phyloP scores from a whole-genome alignment of 1,140 invertebrate species.

The Olivierus martensii region DNA sequence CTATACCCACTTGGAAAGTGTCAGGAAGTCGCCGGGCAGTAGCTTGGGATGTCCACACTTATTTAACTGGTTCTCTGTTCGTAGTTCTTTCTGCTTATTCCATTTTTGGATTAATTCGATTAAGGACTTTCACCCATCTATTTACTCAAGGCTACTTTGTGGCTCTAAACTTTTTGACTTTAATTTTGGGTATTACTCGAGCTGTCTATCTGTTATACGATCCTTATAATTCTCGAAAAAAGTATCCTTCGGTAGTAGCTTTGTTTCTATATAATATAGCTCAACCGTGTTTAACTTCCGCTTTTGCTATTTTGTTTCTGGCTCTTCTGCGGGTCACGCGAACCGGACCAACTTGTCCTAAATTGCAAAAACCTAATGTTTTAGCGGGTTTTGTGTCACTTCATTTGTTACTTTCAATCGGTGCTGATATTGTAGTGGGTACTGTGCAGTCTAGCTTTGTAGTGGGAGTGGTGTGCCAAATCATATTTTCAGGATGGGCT shows the following conservation, averaged over 20 bases:
- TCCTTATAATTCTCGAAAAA: conserved; percentile 66
- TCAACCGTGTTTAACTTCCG: conserved; percentile 64
- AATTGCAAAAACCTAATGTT: conserved; percentile 48
- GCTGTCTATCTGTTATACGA: conserved; percentile 78
- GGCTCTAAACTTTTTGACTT: conserved; percentile 57
- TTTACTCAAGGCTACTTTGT: conserved; percentile 59
- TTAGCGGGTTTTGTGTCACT: conserved; percentile 57
- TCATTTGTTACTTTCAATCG: conserved; percentile 56
- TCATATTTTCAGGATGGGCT: conserved; percentile 52
- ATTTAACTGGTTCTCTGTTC: conserved; percentile 65
- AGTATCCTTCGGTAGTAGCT: conserved; percentile 59
- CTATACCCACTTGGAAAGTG: too few species aligned
- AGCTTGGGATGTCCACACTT: conserved; percentile 84
- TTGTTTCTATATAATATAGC: conserved; percentile 67
- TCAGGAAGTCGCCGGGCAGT: too few species aligned
- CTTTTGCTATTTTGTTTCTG: conserved; percentile 68
- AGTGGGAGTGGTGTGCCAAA: too few species aligned
- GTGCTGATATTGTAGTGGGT: conserved; percentile 10
- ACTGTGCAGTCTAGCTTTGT: conserved; percentile 24
- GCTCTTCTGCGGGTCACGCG: conserved; percentile 57
- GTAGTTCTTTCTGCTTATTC: conserved; percentile 63
- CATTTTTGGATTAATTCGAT: conserved; percentile 36
- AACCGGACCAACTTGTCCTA: conserved; percentile 25
- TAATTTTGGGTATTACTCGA: conserved; percentile 60
- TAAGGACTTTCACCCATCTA: conserved; percentile 25